Base-by-base conservation (phyloP, 2,797 vertebrate genomes). In the Sebastes minor region DNA sequence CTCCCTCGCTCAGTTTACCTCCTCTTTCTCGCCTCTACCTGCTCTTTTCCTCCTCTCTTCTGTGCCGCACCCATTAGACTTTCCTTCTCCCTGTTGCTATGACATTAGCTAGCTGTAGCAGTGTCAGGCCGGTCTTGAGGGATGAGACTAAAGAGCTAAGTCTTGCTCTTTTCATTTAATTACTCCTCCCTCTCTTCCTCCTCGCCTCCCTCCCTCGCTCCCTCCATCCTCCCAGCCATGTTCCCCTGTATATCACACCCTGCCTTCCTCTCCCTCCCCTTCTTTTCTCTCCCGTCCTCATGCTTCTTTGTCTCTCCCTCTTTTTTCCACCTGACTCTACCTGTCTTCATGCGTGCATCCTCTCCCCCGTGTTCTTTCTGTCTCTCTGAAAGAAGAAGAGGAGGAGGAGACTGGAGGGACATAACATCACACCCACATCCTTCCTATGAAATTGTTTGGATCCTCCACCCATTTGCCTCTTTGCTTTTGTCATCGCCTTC, bases 81-180 rank as follows among this genome's bases (percentile, higher is more conserved):
- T 88, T 78, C 80, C 82, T 86, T 90, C 89, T 92, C 86, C 89
- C 91, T 91, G 92, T 94, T 95, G 93, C 93, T 94, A 95, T 94
- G 93, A 94, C 93, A 94, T 94, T 93, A 92, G 87, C 91, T 91
- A 82, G 90, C 89, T 89, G 86, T 92, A 88, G 88, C 89, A 56
- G 84, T 91, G 88, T 90, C 89, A 91, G 86, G 83, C 80, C 35
- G 53, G 88, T 88, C 93, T 94, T 92, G 89, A 91, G 90, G 91
- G 91, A 94, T 91, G 88, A 86, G 91, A 90, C 89, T 91, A 89
- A 91, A 90, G 91, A 91, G 90, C 87, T 92, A 92, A 94, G 88
- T 91, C 93, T 93, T 90, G 88, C 88, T 94, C 85, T 91, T 92
- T 93, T 94, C 85, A 90, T 93, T 93, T 90, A 93, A 93, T 94